Percentiles rank a stretch among this genome's conserved stretches.
These are phyloP conservation scores for Zaprionus camerounensis DNA, from an alignment of 1,140 invertebrate species.

Conservation along the genomic window DNA sequence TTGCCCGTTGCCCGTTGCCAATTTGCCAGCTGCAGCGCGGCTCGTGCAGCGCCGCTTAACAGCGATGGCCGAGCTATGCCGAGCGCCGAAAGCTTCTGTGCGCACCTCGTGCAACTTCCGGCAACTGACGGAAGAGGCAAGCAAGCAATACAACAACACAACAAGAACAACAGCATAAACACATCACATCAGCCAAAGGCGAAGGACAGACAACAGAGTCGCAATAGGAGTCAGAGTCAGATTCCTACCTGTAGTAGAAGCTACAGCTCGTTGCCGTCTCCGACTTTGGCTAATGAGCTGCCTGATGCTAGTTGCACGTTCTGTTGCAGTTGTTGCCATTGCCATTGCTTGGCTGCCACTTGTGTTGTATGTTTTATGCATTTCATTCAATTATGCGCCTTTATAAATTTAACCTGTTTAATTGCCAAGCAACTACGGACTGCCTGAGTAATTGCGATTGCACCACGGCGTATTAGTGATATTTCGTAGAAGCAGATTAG, in stretches of 20 bases:
- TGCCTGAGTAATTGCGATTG: neutral
- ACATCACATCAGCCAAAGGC: conserved; percentile 26
- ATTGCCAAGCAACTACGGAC: neutral
- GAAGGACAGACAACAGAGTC: conserved; percentile 30
- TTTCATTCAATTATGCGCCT: conserved; percentile 20
- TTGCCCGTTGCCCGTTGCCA: conserved; percentile 40
- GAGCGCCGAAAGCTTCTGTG: conserved; percentile 50
- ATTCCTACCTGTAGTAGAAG: neutral
- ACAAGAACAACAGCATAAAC: conserved; percentile 6
- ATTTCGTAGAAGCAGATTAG: neutral
- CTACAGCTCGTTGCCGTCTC: neutral
- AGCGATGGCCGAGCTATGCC: conserved; percentile 24
- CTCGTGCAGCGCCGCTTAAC: conserved; percentile 29
- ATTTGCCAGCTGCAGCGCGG: conserved; percentile 36
- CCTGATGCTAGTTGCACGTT: conserved; percentile 1
- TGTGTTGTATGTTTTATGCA: conserved; percentile 16
- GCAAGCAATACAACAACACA: conserved; percentile 14
- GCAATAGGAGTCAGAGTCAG: neutral
- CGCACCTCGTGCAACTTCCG: conserved; percentile 52
- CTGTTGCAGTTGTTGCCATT: conserved; percentile 11
- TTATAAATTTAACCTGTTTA: conserved; percentile 7
- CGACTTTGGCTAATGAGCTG: conserved; percentile 33
- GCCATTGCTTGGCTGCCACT: neutral
- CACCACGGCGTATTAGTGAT: conserved; percentile 23
- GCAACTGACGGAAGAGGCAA: conserved; percentile 46